A percentile compares a stretch with the other conserved stretches of the same genome.
Conservation (phyloP, 2,888 invertebrate genomes). For the Lasiommata megera region DNA sequence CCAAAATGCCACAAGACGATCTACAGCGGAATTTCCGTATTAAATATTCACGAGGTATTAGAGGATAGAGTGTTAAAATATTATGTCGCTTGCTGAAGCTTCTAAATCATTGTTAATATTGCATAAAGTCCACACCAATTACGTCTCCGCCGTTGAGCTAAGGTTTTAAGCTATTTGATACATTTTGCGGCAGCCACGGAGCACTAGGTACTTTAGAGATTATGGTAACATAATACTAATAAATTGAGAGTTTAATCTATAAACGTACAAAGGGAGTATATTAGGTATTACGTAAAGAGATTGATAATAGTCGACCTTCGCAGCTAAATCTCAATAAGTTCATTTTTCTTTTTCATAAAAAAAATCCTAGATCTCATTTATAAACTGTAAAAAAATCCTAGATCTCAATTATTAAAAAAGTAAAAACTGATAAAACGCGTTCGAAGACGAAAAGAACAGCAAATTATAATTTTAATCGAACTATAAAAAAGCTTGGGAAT, state of each 20-base stretch:
- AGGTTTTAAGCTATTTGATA: slow-evolving; percentile 30
- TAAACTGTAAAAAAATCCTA: too few relatives aligned
- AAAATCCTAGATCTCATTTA: too few relatives aligned
- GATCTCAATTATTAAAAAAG: too few relatives aligned
- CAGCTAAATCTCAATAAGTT: too few relatives aligned
- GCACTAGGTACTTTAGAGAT: slow-evolving; percentile 10
- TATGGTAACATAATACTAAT: slow-evolving; percentile 14
- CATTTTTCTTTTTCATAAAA: too few relatives aligned
- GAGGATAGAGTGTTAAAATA: slow-evolving; percentile 54
- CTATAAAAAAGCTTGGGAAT: too few relatives aligned
- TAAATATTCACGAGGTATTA: slow-evolving; percentile 69
- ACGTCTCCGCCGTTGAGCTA: slow-evolving; percentile 23
- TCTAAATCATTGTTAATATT: slow-evolving; percentile 45
- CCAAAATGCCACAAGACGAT: slow-evolving; percentile 14
- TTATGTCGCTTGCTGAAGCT: slow-evolving; percentile 37
- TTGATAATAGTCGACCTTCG: too few relatives aligned
- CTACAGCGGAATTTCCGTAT: slow-evolving; percentile 31
- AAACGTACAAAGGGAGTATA: not conserved
- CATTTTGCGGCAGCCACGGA: slow-evolving; percentile 22
- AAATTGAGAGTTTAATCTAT: slow-evolving; percentile 5
- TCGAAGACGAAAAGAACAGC: too few relatives aligned
- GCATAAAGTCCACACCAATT: slow-evolving; percentile 40
- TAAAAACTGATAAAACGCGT: too few relatives aligned
- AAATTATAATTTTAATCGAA: too few relatives aligned
- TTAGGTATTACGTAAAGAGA: not conserved